Percentiles rank a stretch among this genome's conserved stretches.
phyloP scores from a whole-genome alignment of 37 sponge, comb jelly and placozoan species.

The Beroe ovata region DNA sequence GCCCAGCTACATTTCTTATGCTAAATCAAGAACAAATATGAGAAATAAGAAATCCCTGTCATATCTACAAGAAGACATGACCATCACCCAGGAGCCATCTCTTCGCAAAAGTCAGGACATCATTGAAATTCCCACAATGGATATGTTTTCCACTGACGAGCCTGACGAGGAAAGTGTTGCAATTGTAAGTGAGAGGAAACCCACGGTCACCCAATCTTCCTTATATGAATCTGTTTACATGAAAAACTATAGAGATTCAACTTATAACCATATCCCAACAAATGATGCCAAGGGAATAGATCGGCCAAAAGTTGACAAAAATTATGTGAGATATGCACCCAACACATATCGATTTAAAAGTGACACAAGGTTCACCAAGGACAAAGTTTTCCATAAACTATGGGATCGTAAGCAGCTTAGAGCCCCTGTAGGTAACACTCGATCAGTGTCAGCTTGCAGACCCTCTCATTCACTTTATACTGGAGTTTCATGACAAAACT shows the following conservation, averaged over 20 bases:
- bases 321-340: background rate
- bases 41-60: background rate
- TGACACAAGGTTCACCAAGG: background rate
- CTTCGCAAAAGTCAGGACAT: background rate
- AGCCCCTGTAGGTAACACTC: background rate
- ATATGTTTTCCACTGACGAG: conserved; percentile 38
- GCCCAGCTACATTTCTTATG: background rate
- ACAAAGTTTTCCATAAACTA: background rate
- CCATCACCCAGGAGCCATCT: background rate
- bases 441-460: background rate
- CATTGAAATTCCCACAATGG: background rate
- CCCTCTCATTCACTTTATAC: conserved; percentile 15
- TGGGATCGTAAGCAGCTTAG: conserved; percentile 15
- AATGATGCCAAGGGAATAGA: background rate
- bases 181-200: background rate
- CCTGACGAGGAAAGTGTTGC: conserved; percentile 39
- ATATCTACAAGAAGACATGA: conserved; percentile 37
- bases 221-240: background rate
- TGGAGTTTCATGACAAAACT: conserved; percentile 35
- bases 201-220: background rate
- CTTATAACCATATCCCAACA: background rate
- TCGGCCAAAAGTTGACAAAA: background rate
- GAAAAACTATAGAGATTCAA: background rate
- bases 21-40: background rate
- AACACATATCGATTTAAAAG: conserved; percentile 7